Evolutionary conservation across 2,113 vertebrate genomes (phyloP), one percentile per base, ranked within the genome.

Genomic region (Cololabis saira): DNA sequence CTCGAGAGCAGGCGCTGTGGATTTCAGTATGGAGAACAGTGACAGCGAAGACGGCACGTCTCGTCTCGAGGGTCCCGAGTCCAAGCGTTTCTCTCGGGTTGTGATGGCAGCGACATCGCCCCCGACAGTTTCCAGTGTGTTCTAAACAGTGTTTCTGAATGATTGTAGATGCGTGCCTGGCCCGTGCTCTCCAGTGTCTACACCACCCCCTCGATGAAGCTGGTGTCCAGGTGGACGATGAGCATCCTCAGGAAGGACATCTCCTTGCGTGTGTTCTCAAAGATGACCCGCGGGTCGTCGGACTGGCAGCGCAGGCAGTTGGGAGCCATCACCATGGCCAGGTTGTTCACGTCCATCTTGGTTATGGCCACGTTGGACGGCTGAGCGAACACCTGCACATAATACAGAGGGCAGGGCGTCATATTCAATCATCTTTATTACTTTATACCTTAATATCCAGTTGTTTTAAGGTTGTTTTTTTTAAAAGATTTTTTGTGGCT

Each of bases 311-410:
- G 92, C 52, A 97, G 93, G 72, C 96, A 97, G 89, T 97, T 97
- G 61, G 96, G 96, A 6, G 96, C 96, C 96, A 97, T 97, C 66
- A 97, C 95, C 95, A 97, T 97, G 72, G 95, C 95, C 83, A 97
- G 86, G 90, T 97, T 97, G 86, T 97, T 97, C 71, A 97, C 96
- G 21, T 97, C 96, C 96, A 97, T 97, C 89, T 97, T 97, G 5
- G 96, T 97, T 56, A 94, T 92, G 6, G 95, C 93, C 63, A 97
- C 96, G 1, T 97, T 97, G 15, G 92, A 87, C 0, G 96, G 96
- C 86, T 95, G 96, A 69, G 95, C 95, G 67, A 97, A 97, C 45
- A 96, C 93, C 95, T 96, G 77, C 22, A 70, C 58, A 67, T 10
- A 82, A 72, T 22, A 11, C 40, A 33, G 30, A 41, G 7, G 30